A percentile compares a stretch with the other conserved stretches of the same genome.
These are phyloP conservation scores for Neogobius melanostomus DNA, from an alignment of 2,113 vertebrate genomes.

Conservation along the genomic window DNA sequence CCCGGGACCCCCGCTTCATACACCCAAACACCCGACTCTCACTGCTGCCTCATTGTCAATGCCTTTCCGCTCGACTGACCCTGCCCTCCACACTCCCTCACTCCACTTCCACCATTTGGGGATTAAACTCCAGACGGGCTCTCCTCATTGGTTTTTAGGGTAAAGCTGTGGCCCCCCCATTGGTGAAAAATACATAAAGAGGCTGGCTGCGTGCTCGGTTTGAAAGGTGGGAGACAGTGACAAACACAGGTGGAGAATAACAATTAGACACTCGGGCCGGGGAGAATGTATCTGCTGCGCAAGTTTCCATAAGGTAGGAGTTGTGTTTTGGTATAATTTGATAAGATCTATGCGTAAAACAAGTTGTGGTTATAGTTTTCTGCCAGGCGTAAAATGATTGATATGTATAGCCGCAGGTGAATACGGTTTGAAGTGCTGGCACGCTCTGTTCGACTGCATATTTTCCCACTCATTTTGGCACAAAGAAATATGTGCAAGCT, in stretches of 20 bases:
- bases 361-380: neutral
- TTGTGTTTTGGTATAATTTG: neutral
- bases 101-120: slow-evolving; percentile 28
- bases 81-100: neutral
- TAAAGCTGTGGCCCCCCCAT: slow-evolving; percentile 60
- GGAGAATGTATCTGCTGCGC: slow-evolving; percentile 31
- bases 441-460: slow-evolving; percentile 2
- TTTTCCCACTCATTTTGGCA: slow-evolving; percentile 20
- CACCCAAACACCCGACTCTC: slow-evolving; percentile 47
- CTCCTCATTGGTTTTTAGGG: slow-evolving; percentile 67
- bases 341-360: neutral
- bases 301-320: slow-evolving; percentile 72
- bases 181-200: slow-evolving; percentile 72
- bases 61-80: slow-evolving; percentile 41
- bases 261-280: slow-evolving; percentile 39
- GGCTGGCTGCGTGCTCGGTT: slow-evolving; percentile 55
- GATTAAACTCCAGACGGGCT: slow-evolving; percentile 65
- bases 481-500: slow-evolving; percentile 28
- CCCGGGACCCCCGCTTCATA: slow-evolving; percentile 2
- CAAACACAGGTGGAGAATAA: slow-evolving; percentile 32
- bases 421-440: slow-evolving; percentile 1
- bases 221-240: slow-evolving; percentile 70
- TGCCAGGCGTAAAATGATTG: neutral
- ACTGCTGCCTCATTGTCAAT: slow-evolving; percentile 61
- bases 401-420: neutral